phyloP scores from a whole-genome alignment of 2,113 vertebrate genomes.

The Nerophis ophidion region DNA sequence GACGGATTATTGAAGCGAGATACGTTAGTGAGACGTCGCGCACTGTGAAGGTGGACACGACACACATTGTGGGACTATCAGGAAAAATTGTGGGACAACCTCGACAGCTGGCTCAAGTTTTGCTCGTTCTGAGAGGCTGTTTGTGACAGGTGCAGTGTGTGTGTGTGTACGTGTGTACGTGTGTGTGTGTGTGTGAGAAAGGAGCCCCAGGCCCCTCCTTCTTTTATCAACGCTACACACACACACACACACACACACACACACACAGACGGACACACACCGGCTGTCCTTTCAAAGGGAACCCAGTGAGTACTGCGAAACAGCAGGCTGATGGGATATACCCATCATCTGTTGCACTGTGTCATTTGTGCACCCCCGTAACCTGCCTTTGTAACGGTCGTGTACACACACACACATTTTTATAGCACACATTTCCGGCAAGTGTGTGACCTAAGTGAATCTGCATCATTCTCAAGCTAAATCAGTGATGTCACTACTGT shows the following conservation, averaged over 20 bases:
- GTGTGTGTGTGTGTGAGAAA: constrained; percentile 41
- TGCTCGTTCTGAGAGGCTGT: constrained; percentile 55
- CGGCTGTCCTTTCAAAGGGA: constrained; percentile 62
- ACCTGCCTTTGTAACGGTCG: constrained; percentile 58
- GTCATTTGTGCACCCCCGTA: constrained; percentile 60
- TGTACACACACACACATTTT: constrained; percentile 10
- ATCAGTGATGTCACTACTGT: too few species aligned
- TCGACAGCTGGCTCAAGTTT: constrained; percentile 20
- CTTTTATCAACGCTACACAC: constrained; percentile 1
- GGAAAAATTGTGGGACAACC: not conserved
- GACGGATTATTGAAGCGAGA: too few species aligned
- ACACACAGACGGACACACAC: constrained; percentile 46
- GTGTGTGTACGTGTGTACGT: constrained; percentile 26
- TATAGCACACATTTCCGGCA: not conserved
- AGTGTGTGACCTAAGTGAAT: not conserved
- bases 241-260: constrained; percentile 13
- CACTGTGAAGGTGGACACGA: not conserved
- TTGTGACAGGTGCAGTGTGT: constrained; percentile 70
- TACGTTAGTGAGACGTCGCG: not conserved
- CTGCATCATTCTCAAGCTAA: not conserved
- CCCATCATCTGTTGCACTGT: constrained; percentile 68
- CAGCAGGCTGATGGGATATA: constrained; percentile 71
- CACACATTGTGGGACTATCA: not conserved
- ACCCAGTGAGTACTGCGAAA: constrained; percentile 56
- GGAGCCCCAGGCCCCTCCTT: constrained; percentile 21